These are phyloP conservation scores for Hucho hucho DNA, from an alignment of 2,113 vertebrate species.

Conservation along the genomic window DNA sequence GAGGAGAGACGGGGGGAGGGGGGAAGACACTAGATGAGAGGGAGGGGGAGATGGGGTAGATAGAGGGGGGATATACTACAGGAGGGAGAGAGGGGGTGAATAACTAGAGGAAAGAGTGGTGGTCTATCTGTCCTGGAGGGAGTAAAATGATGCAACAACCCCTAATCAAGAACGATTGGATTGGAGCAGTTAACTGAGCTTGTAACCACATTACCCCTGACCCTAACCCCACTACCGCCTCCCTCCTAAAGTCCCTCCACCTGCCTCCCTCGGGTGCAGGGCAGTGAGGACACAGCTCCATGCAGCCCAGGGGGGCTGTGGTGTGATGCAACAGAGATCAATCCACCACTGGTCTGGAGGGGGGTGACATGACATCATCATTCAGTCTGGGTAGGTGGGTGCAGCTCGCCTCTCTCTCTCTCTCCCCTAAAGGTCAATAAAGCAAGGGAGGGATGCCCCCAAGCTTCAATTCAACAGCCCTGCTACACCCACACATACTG, in stretches of 20 bases:
- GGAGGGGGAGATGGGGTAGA: no score
- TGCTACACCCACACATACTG: not conserved
- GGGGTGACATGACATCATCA: not conserved
- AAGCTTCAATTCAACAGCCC: not conserved
- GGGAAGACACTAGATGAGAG: no score
- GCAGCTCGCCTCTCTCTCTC: not conserved
- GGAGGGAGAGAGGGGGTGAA: no score
- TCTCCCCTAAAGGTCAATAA: not conserved
- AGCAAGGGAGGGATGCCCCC: not conserved
- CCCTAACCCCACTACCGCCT: constrained; percentile 17
- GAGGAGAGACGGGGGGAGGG: no score
- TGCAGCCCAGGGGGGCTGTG: constrained; percentile 15
- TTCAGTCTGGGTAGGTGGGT: not conserved
- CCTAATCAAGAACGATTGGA: constrained; percentile 22
- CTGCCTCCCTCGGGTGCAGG: not conserved
- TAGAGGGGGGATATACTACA: no score
- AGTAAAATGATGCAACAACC: not conserved
- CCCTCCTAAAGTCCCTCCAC: constrained; percentile 29
- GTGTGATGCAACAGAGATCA: constrained; percentile 5
- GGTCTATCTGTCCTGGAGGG: not conserved
- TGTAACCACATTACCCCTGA: constrained; percentile 19
- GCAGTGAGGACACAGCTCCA: constrained; percentile 30
- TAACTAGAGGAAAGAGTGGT: not conserved
- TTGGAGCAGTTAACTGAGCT: constrained; percentile 32
- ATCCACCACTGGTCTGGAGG: not conserved